Evolutionary conservation across 2,888 invertebrate genomes (phyloP).

Genomic region (Hemaris fuciformis): DNA sequence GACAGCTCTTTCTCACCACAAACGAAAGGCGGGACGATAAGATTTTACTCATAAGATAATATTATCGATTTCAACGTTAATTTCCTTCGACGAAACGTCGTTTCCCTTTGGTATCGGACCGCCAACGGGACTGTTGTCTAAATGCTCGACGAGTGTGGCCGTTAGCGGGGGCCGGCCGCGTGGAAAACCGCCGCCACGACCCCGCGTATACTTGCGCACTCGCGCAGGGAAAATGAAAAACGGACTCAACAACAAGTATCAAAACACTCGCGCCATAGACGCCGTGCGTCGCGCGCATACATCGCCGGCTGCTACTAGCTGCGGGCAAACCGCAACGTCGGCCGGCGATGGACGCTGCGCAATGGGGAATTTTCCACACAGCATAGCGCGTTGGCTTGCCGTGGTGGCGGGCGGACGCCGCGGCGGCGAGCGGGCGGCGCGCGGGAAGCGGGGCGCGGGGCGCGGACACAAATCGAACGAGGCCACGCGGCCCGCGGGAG

Average conservation of each 20-base stretch:
- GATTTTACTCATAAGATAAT: slow-evolving; percentile 60
- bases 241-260: slow-evolving; percentile 58
- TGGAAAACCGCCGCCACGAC: neutral
- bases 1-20: slow-evolving; percentile 73
- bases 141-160: slow-evolving; percentile 55
- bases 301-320: slow-evolving; percentile 35
- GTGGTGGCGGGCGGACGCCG: slow-evolving; percentile 55
- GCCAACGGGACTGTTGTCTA: slow-evolving; percentile 60
- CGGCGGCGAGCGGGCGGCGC: slow-evolving; percentile 44
- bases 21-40: slow-evolving; percentile 73
- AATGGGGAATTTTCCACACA: slow-evolving; percentile 61
- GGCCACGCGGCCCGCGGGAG: slow-evolving; percentile 63
- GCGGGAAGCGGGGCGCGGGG: slow-evolving; percentile 51
- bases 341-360: slow-evolving; percentile 59
- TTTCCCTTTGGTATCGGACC: slow-evolving; percentile 65
- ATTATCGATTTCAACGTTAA: slow-evolving; percentile 66
- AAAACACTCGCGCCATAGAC: slow-evolving; percentile 51
- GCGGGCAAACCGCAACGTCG: slow-evolving; percentile 20
- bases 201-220: neutral
- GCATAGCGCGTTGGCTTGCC: slow-evolving; percentile 63
- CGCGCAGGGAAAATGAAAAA: slow-evolving; percentile 39
- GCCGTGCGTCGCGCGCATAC: slow-evolving; percentile 51
- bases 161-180: slow-evolving; percentile 35
- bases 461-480: slow-evolving; percentile 74
- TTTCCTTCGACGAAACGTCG: slow-evolving; percentile 50